Base-by-base conservation (phyloP, 2,888 invertebrate species). In the Harpalus rubripes region DNA sequence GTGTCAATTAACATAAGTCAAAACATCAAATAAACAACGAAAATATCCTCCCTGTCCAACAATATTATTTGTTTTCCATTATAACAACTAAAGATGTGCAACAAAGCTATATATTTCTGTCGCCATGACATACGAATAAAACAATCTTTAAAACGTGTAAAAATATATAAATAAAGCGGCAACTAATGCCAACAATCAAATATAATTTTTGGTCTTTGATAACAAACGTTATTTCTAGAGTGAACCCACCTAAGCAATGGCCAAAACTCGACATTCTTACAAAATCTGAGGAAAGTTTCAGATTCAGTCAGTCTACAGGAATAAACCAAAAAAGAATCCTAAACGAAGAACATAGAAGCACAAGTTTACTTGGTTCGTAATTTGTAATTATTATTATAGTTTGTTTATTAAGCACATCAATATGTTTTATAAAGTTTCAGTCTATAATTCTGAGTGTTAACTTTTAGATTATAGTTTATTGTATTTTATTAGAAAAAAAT, bases 121-220 rank as follows among this genome's bases (percentile, higher is more conserved):
- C 65, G 39, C 39, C 26, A 18, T 16, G 16, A 59, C 59, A 63
- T 63, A 26, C 63, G 68, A 56, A 76, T n/a, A 56, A 56, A 78
- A 78, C 56, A 56, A 78, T 78, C 56, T 78, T 78, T 58, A 78
- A 76, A 72, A 72, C 39, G 26, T 26, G n/a, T 32, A 65, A 72
- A 41, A 76, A 52, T 76, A 32, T 32, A 76, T 58, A 78, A 78
- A 78, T 78, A 26, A 78, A 58, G 32, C 74, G 78, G 78, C 78
- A 58, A 58, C n/a, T 58, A 16, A 58, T 26, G 78, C 78, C 78
- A 78, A 78, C 78, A 78, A 78, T 78, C 78, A 78, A 72, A 78
- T 78, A 78, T 78, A 78, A 78, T 78, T 58, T 78, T 78, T 78
- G 78, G 78, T 78, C 78, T 74, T 52, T 44, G 74, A 74, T 74